These are phyloP conservation scores for Nematolebias whitei DNA, from an alignment of 2,113 vertebrate genomes.

Conservation along the genomic window DNA sequence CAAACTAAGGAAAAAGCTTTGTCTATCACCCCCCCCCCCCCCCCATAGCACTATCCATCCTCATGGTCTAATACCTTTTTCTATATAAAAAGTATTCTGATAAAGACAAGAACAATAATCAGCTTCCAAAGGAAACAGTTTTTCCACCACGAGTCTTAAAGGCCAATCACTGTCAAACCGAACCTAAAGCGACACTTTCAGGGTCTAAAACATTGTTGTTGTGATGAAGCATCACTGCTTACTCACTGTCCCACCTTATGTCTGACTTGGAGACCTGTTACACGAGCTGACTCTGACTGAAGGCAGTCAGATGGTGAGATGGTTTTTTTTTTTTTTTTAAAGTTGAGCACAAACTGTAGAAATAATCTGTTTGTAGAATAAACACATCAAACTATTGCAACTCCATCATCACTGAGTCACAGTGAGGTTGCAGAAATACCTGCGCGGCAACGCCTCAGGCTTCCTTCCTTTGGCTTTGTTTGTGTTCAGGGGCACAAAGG, in stretches of 20 bases:
- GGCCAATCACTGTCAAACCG: conserved; percentile 7
- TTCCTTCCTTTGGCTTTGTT: conserved; percentile 4
- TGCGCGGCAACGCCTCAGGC: conserved; percentile 19
- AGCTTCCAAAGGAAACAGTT: background rate
- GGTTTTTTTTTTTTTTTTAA: background rate
- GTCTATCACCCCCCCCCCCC: too few species aligned
- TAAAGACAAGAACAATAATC: background rate
- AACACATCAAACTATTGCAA: background rate
- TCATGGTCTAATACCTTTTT: too few species aligned
- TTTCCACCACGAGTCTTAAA: background rate
- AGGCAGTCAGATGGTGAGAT: conserved; percentile 3
- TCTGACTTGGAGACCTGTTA: conserved; percentile 15
- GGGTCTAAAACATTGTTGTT: conserved; percentile 18
- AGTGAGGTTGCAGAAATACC: conserved; percentile 26
- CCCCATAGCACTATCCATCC: background rate
- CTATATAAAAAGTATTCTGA: too few species aligned
- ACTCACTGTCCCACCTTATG: too few species aligned
- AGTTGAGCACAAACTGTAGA: conserved; percentile 9
- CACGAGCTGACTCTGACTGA: conserved; percentile 18
- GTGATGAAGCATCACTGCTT: too few species aligned
- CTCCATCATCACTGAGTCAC: conserved; percentile 34
- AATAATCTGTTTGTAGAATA: conserved; percentile 1
- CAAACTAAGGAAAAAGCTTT: too few species aligned
- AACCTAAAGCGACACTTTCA: conserved; percentile 12
- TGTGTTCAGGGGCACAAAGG: conserved; percentile 19